Percentiles rank a stretch among this genome's conserved stretches.
Evolutionary conservation across 2,797 vertebrate genomes (phyloP).

Genomic region (Eleutherodactylus coqui): DNA sequence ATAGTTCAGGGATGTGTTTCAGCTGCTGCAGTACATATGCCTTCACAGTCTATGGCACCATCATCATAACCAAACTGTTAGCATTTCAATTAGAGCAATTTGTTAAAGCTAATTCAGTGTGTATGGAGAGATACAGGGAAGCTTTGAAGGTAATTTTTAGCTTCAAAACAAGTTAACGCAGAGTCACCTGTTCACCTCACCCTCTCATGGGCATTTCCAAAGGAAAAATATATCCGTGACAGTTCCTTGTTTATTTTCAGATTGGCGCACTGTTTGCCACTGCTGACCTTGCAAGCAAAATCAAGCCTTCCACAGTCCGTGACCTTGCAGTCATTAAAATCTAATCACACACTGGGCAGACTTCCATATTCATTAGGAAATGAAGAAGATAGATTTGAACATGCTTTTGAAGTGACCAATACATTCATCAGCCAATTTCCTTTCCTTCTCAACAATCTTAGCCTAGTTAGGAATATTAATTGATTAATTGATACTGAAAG

Average conservation of each 20-base stretch:
- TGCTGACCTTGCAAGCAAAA: conserved; percentile 71
- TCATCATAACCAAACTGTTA: conserved; percentile 40
- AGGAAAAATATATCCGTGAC: conserved; percentile 70
- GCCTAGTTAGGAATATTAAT: conserved; percentile 70
- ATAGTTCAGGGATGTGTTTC: not conserved
- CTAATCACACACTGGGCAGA: conserved; percentile 71
- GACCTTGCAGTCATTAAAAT: conserved; percentile 76
- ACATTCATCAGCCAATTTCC: conserved; percentile 75
- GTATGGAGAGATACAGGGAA: conserved; percentile 68
- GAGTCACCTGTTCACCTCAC: conserved; percentile 71
- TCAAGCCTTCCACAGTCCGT: conserved; percentile 71
- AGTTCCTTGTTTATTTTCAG: conserved; percentile 74
- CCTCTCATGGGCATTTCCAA: conserved; percentile 70
- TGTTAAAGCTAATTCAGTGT: conserved; percentile 62
- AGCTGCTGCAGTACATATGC: conserved; percentile 1
- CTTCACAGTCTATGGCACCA: conserved; percentile 12
- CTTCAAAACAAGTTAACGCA: conserved; percentile 72
- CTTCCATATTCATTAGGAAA: conserved; percentile 76
- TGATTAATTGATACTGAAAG: conserved; percentile 74
- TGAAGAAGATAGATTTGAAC: conserved; percentile 75
- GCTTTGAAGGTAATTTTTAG: conserved; percentile 69
- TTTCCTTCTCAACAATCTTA: conserved; percentile 73
- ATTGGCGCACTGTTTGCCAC: conserved; percentile 69
- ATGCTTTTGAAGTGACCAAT: conserved; percentile 75
- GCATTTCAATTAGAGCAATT: conserved; percentile 66